Base-by-base conservation (phyloP, 92 coral and sea anemone genomes). In the Epizoanthus illoricatus region DNA sequence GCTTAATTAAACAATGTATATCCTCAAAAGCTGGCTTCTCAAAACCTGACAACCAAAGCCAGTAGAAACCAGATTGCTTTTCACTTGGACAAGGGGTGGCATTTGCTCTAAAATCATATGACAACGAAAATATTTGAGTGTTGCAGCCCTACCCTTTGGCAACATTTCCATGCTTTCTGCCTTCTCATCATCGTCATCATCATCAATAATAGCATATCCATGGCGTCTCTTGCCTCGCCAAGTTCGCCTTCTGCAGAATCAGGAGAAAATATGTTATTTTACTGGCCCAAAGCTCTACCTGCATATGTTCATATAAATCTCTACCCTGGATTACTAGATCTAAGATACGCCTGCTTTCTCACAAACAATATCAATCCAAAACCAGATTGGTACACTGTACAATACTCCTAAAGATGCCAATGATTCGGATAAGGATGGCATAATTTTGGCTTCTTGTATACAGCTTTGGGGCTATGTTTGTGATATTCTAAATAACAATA, bases 111-210 rank as follows among this genome's bases (percentile, higher is more conserved):
- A 13, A 21, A 61, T 23, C 12, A 24, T 33, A 54, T 10, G 0
- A 43, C 36, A 20, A 21, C 23, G 47, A 4, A 36, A 12, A 40
- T 19, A 16, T 58, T 19, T 33, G 52, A 20, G 21, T 47, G 28
- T 12, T 42, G 75, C 24, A 42, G 43, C 28, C 71, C 76, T 83
- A 90, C 98, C 98, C 88, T 94, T 91, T 9, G 99, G 99, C 57
- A 96, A 87, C 91, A 96, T 88, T 57, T 96, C 99, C 99, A 96
- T 96, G 69, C 97, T 96, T 68, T 92, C 99, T 11, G 94, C 89
- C 73, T 88, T 96, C 58, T 89, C 98, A 49, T 92, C 98, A 58
- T 93, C 98, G 42, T 94, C 97, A 65, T 92, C 96, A 33, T 91
- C 97, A 43, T 81, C 90, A 74, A 96, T 67, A 71, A 93, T 89